A percentile compares a stretch with the other conserved stretches of the same genome.
phyloP scores from a whole-genome alignment of 2,797 vertebrate species.

The Aythya fuligula region DNA sequence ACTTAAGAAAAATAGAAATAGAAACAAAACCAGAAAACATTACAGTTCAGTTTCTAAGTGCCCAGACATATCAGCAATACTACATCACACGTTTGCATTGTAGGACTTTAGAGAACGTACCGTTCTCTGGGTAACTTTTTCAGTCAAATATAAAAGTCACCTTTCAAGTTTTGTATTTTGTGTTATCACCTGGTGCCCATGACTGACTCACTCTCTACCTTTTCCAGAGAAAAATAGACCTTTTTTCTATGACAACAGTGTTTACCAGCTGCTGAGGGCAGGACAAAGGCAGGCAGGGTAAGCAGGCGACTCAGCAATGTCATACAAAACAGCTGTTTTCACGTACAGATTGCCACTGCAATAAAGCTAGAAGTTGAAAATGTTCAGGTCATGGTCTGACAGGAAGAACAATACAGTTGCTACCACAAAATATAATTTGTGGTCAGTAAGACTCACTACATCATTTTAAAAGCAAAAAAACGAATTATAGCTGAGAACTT shows the following conservation, averaged over 20 bases:
- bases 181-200: background rate
- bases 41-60: background rate
- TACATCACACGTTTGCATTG: background rate
- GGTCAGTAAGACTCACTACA: background rate
- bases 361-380: background rate
- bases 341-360: background rate
- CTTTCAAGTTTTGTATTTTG: background rate
- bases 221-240: background rate
- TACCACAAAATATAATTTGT: background rate
- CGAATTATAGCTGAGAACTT: background rate
- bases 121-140: background rate
- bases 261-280: background rate
- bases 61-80: background rate
- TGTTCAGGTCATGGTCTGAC: background rate
- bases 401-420: background rate
- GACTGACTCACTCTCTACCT: background rate
- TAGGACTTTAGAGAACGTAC: background rate
- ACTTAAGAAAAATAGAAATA: background rate
- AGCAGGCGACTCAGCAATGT: background rate
- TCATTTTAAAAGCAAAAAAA: slow-evolving; percentile 11
- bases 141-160: background rate
- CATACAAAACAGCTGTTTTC: background rate
- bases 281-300: background rate
- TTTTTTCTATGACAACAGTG: background rate
- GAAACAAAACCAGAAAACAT: background rate